These are phyloP conservation scores for Euclidia mi DNA, from an alignment of 2,888 invertebrate species.

Conservation along the genomic window DNA sequence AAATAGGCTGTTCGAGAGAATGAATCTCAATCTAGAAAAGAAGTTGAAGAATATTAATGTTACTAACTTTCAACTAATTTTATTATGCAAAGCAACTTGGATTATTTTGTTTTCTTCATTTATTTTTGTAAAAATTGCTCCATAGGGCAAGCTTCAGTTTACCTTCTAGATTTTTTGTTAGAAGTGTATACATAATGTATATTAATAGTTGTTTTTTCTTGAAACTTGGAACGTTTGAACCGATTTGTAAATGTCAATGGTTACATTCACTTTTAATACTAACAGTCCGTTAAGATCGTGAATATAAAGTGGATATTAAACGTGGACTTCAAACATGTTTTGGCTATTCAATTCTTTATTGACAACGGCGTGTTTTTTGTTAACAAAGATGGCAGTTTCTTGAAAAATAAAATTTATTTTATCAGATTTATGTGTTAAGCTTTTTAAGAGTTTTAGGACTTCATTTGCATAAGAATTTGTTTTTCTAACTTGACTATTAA, in stretches of 20 bases:
- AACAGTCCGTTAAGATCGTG: not conserved
- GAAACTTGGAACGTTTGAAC: slow-evolving; percentile 2
- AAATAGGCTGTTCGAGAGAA: slow-evolving; percentile 31
- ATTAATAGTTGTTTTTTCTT: slow-evolving; percentile 13
- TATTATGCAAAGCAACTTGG: slow-evolving; percentile 42
- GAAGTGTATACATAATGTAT: slow-evolving; percentile 11
- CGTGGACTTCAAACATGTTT: too few relatives aligned
- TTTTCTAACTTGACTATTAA: too few relatives aligned
- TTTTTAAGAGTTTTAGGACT: too few relatives aligned
- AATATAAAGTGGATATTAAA: not conserved
- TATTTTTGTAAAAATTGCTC: slow-evolving; percentile 36
- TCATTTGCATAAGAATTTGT: too few relatives aligned
- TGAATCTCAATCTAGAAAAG: slow-evolving; percentile 32
- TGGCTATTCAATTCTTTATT: too few relatives aligned
- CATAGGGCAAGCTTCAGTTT: slow-evolving; percentile 25
- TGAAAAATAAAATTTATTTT: too few relatives aligned
- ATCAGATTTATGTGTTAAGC: too few relatives aligned
- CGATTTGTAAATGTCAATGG: slow-evolving; percentile 12
- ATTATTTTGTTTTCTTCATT: slow-evolving; percentile 44
- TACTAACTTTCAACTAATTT: slow-evolving; percentile 44
- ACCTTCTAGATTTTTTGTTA: slow-evolving; percentile 15
- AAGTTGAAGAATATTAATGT: slow-evolving; percentile 50
- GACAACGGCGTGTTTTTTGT: too few relatives aligned
- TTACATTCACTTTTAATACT: not conserved
- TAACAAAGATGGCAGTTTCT: too few relatives aligned